Percentiles rank a stretch among this genome's conserved stretches.
Conservation (phyloP, 2,888 invertebrate genomes). For the Neuroscelio doddi region DNA sequence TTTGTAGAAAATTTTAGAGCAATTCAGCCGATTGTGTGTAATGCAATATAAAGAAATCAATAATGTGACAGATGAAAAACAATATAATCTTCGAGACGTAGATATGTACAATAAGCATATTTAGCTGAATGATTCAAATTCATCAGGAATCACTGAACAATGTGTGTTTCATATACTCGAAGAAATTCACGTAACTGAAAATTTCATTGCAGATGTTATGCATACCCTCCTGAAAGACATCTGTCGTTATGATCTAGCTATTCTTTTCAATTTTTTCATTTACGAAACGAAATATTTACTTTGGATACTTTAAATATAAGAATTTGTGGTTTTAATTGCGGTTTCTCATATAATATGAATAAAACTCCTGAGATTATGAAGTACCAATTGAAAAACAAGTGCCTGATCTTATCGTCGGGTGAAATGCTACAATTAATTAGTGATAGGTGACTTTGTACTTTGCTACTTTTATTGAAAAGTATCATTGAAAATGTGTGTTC, state of each 20-base stretch:
- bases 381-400: constrained; percentile 20
- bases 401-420: constrained; percentile 41
- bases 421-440: constrained; percentile 45
- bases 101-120: constrained; percentile 18
- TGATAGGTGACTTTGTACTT: too few species aligned
- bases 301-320: constrained; percentile 36
- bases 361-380: constrained; percentile 27
- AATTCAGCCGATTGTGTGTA: constrained; percentile 46
- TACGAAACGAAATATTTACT: constrained; percentile 27
- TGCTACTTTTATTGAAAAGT: too few species aligned
- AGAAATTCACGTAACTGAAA: constrained; percentile 36
- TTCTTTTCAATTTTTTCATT: constrained; percentile 28
- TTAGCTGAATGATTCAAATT: constrained; percentile 3
- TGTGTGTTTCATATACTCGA: constrained; percentile 28
- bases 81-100: not conserved
- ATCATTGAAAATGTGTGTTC: too few species aligned
- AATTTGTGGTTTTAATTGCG: constrained; percentile 41
- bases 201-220: constrained; percentile 38
- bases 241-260: constrained; percentile 39
- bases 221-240: constrained; percentile 45
- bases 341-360: constrained; percentile 29
- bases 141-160: constrained; percentile 29
- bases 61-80: constrained; percentile 2
- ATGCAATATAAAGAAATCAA: constrained; percentile 23
- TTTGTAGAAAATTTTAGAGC: constrained; percentile 37